phyloP scores from a whole-genome alignment of 2,797 vertebrate genomes.

The Xenops minutus region DNA sequence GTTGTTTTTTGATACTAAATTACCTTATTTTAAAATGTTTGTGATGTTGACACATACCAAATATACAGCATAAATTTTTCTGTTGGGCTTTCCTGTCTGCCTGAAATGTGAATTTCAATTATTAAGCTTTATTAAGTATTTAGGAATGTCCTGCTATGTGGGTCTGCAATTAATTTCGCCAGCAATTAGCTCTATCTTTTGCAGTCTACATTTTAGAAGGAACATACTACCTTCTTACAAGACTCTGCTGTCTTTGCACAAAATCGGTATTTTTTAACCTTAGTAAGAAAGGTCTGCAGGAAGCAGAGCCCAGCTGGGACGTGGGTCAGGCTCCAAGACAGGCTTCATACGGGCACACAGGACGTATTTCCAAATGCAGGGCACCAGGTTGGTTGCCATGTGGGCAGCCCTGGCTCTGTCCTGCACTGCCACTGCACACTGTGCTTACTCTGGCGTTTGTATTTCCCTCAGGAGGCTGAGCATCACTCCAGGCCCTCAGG shows the following conservation, averaged over 20 bases:
- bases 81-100: neutral
- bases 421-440: neutral
- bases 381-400: accelerated
- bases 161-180: neutral
- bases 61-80: neutral
- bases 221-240: neutral
- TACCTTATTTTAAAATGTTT: neutral
- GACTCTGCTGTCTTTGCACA: neutral
- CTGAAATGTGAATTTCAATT: neutral
- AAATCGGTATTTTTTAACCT: neutral
- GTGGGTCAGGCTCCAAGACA: neutral
- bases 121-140: neutral
- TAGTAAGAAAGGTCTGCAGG: neutral
- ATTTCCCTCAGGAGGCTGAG: neutral
- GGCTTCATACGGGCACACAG: neutral
- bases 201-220: neutral
- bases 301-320: neutral
- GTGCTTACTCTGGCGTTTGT: accelerated
- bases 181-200: neutral
- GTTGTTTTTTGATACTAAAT: constrained; percentile 1
- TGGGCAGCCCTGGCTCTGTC: neutral
- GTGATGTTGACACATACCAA: neutral
- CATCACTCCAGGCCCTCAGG: neutral
- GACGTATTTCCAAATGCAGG: neutral
- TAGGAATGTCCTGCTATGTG: neutral